These are phyloP conservation scores for Brachyptera risi DNA, from an alignment of 2,888 invertebrate genomes.

Conservation along the genomic window DNA sequence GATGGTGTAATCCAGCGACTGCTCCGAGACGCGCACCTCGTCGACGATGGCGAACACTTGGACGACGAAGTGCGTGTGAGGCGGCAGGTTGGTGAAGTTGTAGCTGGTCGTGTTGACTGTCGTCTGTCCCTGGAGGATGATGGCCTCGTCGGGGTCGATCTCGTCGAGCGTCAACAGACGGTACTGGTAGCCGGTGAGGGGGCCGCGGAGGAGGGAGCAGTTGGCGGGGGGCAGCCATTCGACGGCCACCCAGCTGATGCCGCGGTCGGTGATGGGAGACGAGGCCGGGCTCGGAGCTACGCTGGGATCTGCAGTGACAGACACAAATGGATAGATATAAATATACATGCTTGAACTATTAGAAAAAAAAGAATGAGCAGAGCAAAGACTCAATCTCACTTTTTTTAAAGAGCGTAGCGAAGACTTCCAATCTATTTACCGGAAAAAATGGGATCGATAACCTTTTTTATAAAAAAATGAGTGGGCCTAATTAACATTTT, in stretches of 20 bases:
- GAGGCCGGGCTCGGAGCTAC: conserved; percentile 26
- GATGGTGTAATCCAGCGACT: conserved; percentile 23
- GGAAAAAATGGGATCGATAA: too few relatives aligned
- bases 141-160: background rate
- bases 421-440: too few relatives aligned
- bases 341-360: too few relatives aligned
- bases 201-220: conserved; percentile 31
- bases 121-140: conserved; percentile 21
- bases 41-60: conserved; percentile 29
- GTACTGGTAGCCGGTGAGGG: conserved; percentile 33
- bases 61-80: conserved; percentile 26
- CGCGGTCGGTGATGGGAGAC: conserved; percentile 22
- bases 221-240: conserved; percentile 32
- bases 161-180: conserved; percentile 24
- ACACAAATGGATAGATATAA: too few relatives aligned
- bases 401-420: too few relatives aligned
- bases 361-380: too few relatives aligned
- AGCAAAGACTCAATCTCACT: too few relatives aligned
- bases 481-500: too few relatives aligned
- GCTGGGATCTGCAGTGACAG: conserved; percentile 32
- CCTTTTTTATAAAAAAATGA: too few relatives aligned
- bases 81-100: conserved; percentile 30
- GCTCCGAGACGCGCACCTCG: conserved; percentile 9
- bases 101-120: conserved; percentile 22
- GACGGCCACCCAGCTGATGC: conserved; percentile 32